phyloP scores from a whole-genome alignment of 2,113 vertebrate species.

The Microtus pennsylvanicus region DNA sequence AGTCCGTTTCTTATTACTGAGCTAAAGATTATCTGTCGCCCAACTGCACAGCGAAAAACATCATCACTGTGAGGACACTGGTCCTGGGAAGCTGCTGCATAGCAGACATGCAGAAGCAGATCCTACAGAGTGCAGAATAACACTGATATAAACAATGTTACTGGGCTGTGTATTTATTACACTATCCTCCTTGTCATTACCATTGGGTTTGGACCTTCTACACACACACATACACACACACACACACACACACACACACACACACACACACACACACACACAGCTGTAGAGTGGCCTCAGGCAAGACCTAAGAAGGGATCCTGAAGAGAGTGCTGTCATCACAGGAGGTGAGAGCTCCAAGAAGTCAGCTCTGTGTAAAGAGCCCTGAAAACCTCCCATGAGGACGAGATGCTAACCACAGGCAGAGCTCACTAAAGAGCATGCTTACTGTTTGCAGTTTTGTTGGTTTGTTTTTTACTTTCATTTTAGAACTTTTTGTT shows the following conservation, averaged over 20 bases:
- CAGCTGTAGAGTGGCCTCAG: neutral
- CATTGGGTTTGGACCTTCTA: too few relatives aligned
- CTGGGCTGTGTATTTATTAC: neutral
- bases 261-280: neutral
- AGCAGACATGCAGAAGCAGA: neutral
- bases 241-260: neutral
- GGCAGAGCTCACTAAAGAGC: neutral
- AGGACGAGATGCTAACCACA: too few relatives aligned
- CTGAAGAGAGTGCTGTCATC: neutral
- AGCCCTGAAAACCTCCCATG: neutral
- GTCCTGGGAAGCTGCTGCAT: rapidly evolving
- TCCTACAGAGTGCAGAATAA: neutral
- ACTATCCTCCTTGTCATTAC: neutral
- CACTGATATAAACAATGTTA: neutral
- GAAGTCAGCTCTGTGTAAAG: neutral
- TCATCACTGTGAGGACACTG: too few relatives aligned
- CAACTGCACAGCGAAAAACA: too few relatives aligned
- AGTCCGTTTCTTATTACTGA: neutral
- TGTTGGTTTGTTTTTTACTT: neutral
- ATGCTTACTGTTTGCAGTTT: neutral
- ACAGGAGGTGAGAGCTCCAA: neutral
- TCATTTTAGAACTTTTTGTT: neutral
- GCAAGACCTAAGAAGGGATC: neutral
- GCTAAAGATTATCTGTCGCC: neutral
- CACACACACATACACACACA: neutral